Evolutionary conservation across 2,888 invertebrate species (phyloP).

Genomic region (Sepioteuthis lessoniana): DNA sequence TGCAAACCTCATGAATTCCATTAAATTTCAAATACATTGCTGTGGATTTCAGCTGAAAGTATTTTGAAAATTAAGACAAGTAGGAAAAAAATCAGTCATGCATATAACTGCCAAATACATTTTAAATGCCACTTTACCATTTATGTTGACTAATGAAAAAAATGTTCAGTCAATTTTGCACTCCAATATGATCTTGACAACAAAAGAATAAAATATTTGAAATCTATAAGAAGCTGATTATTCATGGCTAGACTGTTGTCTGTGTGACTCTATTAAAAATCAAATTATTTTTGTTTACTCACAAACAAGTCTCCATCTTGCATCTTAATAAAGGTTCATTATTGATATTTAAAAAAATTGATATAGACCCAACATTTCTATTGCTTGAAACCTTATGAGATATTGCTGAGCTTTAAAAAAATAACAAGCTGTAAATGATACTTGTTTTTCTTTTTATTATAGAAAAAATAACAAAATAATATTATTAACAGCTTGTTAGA

Average conservation of each 20-base stretch:
- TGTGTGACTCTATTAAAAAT: not conserved
- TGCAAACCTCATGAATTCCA: not conserved
- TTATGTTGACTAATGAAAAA: no score
- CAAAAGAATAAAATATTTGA: no score
- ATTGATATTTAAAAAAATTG: no score
- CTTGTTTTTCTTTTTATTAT: not conserved
- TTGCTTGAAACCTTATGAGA: not conserved
- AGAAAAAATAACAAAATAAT: no score
- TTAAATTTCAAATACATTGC: not conserved
- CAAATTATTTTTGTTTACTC: not conserved
- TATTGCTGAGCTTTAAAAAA: not conserved
- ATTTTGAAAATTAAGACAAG: not conserved
- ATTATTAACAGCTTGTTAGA: no score
- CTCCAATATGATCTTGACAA: no score
- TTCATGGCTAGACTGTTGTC: no score
- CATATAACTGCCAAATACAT: slow-evolving; percentile 9
- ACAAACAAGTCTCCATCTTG: slow-evolving; percentile 24
- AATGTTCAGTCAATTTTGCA: no score
- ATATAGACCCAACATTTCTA: not conserved
- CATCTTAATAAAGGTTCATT: not conserved
- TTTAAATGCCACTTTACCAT: not conserved
- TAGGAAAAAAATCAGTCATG: not conserved
- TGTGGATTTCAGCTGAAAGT: slow-evolving; percentile 2
- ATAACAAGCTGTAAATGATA: not conserved
- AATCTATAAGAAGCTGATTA: no score